Conservation (phyloP, 53 echinoderm and acorn worm genomes). For the Holothuria scabra region DNA sequence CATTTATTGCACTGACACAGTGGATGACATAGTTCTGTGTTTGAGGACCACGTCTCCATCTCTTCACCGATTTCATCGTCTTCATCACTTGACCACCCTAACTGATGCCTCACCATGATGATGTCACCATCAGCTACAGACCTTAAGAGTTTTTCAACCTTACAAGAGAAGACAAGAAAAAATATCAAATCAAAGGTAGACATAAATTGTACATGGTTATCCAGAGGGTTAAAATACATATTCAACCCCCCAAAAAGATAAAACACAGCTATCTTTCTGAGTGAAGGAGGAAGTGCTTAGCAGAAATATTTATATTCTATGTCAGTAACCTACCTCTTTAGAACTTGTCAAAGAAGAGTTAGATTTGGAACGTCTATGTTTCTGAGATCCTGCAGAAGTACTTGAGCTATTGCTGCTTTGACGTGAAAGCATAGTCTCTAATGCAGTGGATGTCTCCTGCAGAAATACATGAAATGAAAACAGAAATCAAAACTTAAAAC, state of each 20-base stretch:
- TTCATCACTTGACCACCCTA: constrained; percentile 93
- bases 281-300: no score
- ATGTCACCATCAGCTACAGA: constrained; percentile 93
- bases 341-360: constrained; percentile 24
- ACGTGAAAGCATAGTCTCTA: constrained; percentile 27
- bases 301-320: no score
- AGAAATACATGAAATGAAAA: background rate
- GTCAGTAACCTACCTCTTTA: constrained; percentile 9
- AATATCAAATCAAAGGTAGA: background rate
- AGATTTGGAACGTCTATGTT: constrained; percentile 31
- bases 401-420: constrained; percentile 24
- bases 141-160: constrained; percentile 93
- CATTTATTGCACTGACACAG: constrained; percentile 96
- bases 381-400: background rate
- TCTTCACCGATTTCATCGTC: constrained; percentile 73
- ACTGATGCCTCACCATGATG: constrained; percentile 86
- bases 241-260: no score
- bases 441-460: constrained; percentile 1
- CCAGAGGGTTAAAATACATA: no score
- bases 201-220: background rate
- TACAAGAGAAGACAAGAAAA: background rate
- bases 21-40: constrained; percentile 91
- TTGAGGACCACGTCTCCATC: constrained; percentile 56
- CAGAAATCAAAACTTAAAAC: no score
- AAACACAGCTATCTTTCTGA: no score